Conservation (phyloP, 1,140 invertebrate genomes). For the Formica exsecta region DNA sequence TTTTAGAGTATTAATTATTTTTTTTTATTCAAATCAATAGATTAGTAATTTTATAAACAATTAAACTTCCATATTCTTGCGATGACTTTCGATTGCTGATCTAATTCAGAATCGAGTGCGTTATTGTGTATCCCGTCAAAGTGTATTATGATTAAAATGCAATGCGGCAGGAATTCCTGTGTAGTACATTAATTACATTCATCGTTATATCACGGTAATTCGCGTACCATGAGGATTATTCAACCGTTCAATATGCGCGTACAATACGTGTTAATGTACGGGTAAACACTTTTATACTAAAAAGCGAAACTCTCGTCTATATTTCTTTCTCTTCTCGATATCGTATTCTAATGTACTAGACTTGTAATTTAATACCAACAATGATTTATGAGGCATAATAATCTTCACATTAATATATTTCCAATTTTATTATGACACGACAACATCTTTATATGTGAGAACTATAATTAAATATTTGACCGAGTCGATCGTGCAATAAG, state of each 20-base stretch:
- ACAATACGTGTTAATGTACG: neutral
- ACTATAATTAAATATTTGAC: constrained; percentile 25
- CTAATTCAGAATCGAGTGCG: constrained; percentile 13
- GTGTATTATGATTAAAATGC: constrained; percentile 28
- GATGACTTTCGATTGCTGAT: constrained; percentile 3
- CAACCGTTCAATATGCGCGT: neutral
- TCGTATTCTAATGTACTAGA: neutral
- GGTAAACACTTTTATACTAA: neutral
- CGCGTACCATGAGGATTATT: constrained; percentile 13
- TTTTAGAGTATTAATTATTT: too few species aligned
- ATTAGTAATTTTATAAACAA: neutral
- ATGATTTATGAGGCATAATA: constrained; percentile 9
- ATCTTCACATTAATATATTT: constrained; percentile 1
- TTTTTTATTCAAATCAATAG: neutral
- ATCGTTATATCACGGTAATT: constrained; percentile 15
- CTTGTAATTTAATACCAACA: neutral
- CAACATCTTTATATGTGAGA: too few species aligned
- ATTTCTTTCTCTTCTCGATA: neutral
- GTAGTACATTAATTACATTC: constrained; percentile 22
- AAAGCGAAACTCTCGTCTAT: neutral
- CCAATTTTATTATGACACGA: neutral
- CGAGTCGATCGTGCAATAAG: neutral
- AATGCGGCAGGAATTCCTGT: constrained; percentile 28
- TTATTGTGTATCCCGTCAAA: neutral
- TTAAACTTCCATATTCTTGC: neutral